A percentile compares a stretch with the other conserved stretches of the same genome.
Evolutionary conservation across 2,113 vertebrate genomes (phyloP).

Genomic region (Shinisaurus crocodilurus): DNA sequence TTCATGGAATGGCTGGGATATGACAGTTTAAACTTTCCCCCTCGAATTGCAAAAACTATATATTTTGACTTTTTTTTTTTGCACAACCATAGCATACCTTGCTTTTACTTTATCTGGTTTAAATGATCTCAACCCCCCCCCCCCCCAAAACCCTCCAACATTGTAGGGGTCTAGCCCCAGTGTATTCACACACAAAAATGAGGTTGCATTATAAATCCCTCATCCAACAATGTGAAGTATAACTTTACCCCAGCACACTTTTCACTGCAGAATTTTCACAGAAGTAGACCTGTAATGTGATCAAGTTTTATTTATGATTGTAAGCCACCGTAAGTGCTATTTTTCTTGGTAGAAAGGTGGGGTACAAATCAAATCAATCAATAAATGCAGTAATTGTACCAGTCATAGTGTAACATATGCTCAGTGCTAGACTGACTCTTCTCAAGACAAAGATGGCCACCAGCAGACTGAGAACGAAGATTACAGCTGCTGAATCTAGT

Average conservation of each 20-base stretch:
- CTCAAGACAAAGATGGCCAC: neutral
- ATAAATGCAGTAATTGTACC: too few species aligned
- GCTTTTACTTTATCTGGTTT: neutral
- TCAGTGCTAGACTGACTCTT: neutral
- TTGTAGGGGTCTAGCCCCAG: neutral
- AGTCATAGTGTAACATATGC: too few species aligned
- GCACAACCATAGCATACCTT: neutral
- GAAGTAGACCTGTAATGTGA: too few species aligned
- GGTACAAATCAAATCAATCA: too few species aligned
- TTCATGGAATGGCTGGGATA: neutral
- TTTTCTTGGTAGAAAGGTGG: too few species aligned
- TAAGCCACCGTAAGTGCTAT: too few species aligned
- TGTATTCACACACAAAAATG: neutral
- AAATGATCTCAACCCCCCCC: neutral
- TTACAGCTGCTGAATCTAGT: neutral
- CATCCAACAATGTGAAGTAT: too few species aligned
- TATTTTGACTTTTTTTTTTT: too few species aligned
- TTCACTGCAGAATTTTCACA: too few species aligned
- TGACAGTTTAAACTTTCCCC: neutral
- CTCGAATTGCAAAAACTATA: neutral
- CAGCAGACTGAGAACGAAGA: neutral
- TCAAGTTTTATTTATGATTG: too few species aligned
- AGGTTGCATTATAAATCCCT: neutral
- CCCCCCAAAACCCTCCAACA: neutral
- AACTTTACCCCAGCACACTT: too few species aligned